phyloP scores from a whole-genome alignment of 1,140 invertebrate genomes.

The Drosophila melanica region DNA sequence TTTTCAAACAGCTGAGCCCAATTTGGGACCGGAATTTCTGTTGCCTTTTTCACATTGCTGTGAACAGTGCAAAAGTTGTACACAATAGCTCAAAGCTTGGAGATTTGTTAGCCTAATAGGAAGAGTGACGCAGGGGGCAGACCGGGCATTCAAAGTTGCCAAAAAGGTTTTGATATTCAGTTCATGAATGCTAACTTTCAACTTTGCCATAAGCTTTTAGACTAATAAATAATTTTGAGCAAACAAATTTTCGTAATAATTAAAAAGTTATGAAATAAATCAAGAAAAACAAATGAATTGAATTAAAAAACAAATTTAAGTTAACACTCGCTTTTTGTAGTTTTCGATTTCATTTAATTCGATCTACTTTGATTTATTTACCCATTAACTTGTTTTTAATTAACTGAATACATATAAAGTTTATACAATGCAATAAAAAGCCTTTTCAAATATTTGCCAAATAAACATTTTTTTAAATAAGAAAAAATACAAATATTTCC shows the following conservation, averaged over 20 bases:
- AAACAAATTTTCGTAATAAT: not conserved
- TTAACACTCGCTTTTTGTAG: too few species aligned
- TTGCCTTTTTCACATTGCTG: conserved; percentile 32
- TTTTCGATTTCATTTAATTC: too few species aligned
- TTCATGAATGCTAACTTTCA: conserved; percentile 15
- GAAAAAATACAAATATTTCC: not conserved
- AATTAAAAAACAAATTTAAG: too few species aligned
- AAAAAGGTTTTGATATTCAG: conserved; percentile 18
- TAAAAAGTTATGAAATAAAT: not conserved
- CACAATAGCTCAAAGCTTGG: conserved; percentile 25
- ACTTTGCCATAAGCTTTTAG: conserved; percentile 12
- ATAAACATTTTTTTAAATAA: too few species aligned
- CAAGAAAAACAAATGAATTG: too few species aligned
- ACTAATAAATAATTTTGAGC: conserved; percentile 15
- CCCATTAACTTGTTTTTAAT: too few species aligned
- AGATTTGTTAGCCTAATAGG: conserved; percentile 10
- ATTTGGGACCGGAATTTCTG: conserved; percentile 12
- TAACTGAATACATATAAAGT: too few species aligned
- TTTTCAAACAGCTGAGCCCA: conserved; percentile 15
- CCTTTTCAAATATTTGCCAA: not conserved
- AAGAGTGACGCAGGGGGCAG: not conserved
- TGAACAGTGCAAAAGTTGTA: conserved; percentile 47
- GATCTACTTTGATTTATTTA: too few species aligned
- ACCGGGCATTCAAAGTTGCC: not conserved
- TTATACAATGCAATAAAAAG: too few species aligned